A percentile compares a stretch with the other conserved stretches of the same genome.
Conservation (phyloP, 1,140 invertebrate species). For the Halesus radiatus region DNA sequence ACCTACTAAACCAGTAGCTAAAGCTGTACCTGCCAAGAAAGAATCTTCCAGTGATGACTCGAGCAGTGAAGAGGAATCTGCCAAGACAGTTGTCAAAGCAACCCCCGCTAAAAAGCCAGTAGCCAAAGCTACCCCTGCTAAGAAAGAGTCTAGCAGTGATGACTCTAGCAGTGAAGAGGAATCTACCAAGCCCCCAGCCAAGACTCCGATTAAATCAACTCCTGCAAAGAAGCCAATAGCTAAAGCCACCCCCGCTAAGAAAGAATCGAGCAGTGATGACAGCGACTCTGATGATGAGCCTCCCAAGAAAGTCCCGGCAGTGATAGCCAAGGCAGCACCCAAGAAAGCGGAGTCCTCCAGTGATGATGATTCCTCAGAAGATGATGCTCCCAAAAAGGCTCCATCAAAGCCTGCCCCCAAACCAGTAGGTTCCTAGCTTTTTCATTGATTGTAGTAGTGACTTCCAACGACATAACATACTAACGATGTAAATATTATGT, state of each 20-base stretch:
- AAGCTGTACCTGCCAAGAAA: conserved; percentile 62
- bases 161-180: conserved; percentile 60
- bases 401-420: conserved; percentile 17
- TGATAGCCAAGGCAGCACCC: background rate
- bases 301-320: conserved; percentile 49
- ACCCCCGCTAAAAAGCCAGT: conserved; percentile 18
- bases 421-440: conserved; percentile 21
- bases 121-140: conserved; percentile 41
- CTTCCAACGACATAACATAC: too few species aligned
- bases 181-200: conserved; percentile 58
- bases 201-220: conserved; percentile 53
- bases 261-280: conserved; percentile 57
- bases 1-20: conserved; percentile 34
- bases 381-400: conserved; percentile 58
- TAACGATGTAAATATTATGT: too few species aligned
- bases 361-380: conserved; percentile 60
- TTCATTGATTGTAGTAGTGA: background rate
- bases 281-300: conserved; percentile 58
- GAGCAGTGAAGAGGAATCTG: conserved; percentile 38
- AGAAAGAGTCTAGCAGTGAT: conserved; percentile 56
- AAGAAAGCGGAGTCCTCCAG: conserved; percentile 59
- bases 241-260: conserved; percentile 61
- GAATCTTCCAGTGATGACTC: conserved; percentile 54
- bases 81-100: conserved; percentile 47
- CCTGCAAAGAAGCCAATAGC: conserved; percentile 49